Evolutionary conservation across 2,888 invertebrate species (phyloP).

Genomic region (Nemurella pictetii): DNA sequence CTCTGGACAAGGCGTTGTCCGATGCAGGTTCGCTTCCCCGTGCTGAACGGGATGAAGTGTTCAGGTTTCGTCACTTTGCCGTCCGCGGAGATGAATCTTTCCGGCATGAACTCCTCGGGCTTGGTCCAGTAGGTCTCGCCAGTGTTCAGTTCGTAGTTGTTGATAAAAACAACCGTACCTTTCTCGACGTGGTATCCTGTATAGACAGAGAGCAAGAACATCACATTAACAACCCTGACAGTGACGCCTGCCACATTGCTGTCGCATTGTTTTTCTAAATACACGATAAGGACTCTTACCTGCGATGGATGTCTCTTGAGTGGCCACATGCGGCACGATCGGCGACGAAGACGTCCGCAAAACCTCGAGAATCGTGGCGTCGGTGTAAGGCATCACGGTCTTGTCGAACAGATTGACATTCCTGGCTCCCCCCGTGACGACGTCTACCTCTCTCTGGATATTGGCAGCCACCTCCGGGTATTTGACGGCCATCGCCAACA

Average conservation of each 20-base stretch:
- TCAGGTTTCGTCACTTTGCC: conserved; percentile 61
- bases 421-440: conserved; percentile 59
- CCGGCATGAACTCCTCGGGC: conserved; percentile 73
- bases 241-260: neutral
- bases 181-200: conserved; percentile 70
- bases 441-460: conserved; percentile 71
- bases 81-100: conserved; percentile 66
- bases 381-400: conserved; percentile 73
- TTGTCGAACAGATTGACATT: conserved; percentile 68
- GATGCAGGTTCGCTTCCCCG: conserved; percentile 84
- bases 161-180: conserved; percentile 80
- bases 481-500: conserved; percentile 66
- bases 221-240: neutral
- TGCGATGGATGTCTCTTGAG: conserved; percentile 70
- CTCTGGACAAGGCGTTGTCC: conserved; percentile 77
- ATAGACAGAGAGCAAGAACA: conserved; percentile 28
- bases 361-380: conserved; percentile 80
- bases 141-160: conserved; percentile 79
- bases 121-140: conserved; percentile 73
- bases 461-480: conserved; percentile 66
- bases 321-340: conserved; percentile 88
- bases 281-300: conserved; percentile 47
- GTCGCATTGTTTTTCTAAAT: neutral
- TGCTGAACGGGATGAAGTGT: conserved; percentile 83
- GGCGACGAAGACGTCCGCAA: conserved; percentile 81